Base-by-base conservation (phyloP, 2,888 invertebrate genomes). In the Melikaiella ostensackeni region DNA sequence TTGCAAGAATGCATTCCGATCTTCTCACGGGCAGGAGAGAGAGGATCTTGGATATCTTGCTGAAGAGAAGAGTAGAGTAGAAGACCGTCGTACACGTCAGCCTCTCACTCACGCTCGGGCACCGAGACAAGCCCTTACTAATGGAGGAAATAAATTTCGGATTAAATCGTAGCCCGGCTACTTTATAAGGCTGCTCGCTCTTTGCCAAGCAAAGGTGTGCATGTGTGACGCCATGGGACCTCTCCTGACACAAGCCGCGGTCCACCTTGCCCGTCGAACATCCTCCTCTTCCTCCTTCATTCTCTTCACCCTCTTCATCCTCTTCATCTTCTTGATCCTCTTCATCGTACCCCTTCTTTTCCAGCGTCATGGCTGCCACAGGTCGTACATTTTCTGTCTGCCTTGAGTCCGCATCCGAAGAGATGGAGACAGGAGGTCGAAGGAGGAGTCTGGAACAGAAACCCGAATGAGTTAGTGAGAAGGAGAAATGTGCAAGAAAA, bases 91-190 rank as follows among this genome's bases (percentile, higher is more conserved):
- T 75, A 79, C 79, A 76, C 85, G 88, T 88, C 86, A 86, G 89
- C 88, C 89, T 90, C 90, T 91, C 89, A 88, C 88, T 90, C 90
- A 89, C 87, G 86, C 87, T 88, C 83, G 85, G 84, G 81, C 84
- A 86, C 83, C 89, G 86, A 89, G 91, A 90, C 89, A 91, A 91
- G 91, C 90, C 90, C 90, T 91, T 91, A 91, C 91, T 91, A 91
- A 91, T 91, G 91, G 91, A 91, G 89, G 88, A 89, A 90, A 91
- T 91, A 91, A 91, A 91, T 91, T 91, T 90, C 88, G 91, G 91
- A 91, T 91, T 91, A 91, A 91, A 91, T 91, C 90, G 91, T 90
- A 90, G 89, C 88, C 85, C 84, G 88, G 90, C 91, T 91, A 91
- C 91, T 91, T 91, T 91, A 91, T 90, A 90, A 90, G 89, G 89